phyloP scores from a whole-genome alignment of 1,140 invertebrate genomes.

The Melipona quadrifasciata region DNA sequence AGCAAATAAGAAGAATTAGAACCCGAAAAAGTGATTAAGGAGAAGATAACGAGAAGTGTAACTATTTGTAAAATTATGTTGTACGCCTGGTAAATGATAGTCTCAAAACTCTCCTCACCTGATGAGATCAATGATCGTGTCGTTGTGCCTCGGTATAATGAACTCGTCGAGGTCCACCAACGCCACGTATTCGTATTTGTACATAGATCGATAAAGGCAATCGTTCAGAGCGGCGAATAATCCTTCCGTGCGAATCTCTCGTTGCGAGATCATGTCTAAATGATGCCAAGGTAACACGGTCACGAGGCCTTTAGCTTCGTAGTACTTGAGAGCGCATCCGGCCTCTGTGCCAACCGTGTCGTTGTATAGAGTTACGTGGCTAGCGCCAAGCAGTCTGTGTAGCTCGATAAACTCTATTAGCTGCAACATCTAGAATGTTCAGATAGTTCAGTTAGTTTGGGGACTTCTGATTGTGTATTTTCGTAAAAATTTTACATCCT shows the following conservation, averaged over 20 bases:
- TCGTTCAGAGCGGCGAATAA: constrained; percentile 96
- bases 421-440: constrained; percentile 85
- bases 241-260: constrained; percentile 95
- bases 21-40: too few species aligned
- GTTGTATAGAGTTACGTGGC: constrained; percentile 96
- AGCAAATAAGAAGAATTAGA: too few species aligned
- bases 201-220: constrained; percentile 95
- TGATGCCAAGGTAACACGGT: constrained; percentile 93
- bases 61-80: too few species aligned
- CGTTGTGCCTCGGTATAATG: constrained; percentile 91
- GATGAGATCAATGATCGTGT: constrained; percentile 85
- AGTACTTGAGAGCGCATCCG: constrained; percentile 89
- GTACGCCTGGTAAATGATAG: too few species aligned
- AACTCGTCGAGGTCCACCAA: constrained; percentile 96
- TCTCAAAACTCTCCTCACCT: constrained; percentile 77
- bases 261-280: constrained; percentile 93
- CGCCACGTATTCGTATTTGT: constrained; percentile 89
- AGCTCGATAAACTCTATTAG: constrained; percentile 96
- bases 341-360: constrained; percentile 92
- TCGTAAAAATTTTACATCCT: too few species aligned
- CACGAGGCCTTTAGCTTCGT: constrained; percentile 86
- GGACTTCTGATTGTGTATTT: too few species aligned
- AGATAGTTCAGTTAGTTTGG: too few species aligned
- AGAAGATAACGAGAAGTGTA: too few species aligned
- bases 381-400: constrained; percentile 92